Base-by-base conservation (phyloP, 2,888 invertebrate genomes). In the Amiota communis region DNA sequence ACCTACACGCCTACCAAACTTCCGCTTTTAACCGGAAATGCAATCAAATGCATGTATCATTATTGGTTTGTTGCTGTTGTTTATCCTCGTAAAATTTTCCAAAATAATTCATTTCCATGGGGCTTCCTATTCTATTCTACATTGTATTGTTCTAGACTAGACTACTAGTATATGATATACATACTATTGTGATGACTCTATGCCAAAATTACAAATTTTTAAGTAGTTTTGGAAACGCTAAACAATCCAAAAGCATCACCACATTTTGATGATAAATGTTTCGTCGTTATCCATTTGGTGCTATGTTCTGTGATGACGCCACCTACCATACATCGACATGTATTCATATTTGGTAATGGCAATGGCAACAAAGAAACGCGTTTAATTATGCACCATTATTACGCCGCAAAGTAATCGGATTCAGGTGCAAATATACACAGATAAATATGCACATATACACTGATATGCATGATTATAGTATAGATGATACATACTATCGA, bases 361-460 rank as follows among this genome's bases (percentile, higher is more conserved):
- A 6, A 20, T 12, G 63, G 1, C 10, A 63, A 36, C 36, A 11
- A 63, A 57, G 48, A 48, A n/a, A 59, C 57, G 68, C 73, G 74
- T 75, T 84, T 82, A 83, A 83, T 83, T 83, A 84, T 82, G 82
- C 78, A 77, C 81, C 76, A 81, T 84, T 81, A 81, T 76, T 76
- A 77, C 75, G 73, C 71, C 77, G 69, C 71, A 72, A 64, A 36
- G 69, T 76, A 79, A 79, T 76, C 77, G 77, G 75, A 76, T 74
- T 78, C 78, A 73, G 69, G 47, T 72, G 70, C 74, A 23, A 8
- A 56, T 12, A 20, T 57, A 13, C 67, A 17, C 72, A 68, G 59
- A 65, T 71, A 61, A 70, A 72, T 73, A 68, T 72, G 64, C 72
- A 46, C 64, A 59, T 36, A 48, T 15, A 20, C 56, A 23, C n/a